Evolutionary conservation across 2,888 invertebrate species (phyloP), one percentile per base, ranked within the genome.

Genomic region (Eudemis profundana): DNA sequence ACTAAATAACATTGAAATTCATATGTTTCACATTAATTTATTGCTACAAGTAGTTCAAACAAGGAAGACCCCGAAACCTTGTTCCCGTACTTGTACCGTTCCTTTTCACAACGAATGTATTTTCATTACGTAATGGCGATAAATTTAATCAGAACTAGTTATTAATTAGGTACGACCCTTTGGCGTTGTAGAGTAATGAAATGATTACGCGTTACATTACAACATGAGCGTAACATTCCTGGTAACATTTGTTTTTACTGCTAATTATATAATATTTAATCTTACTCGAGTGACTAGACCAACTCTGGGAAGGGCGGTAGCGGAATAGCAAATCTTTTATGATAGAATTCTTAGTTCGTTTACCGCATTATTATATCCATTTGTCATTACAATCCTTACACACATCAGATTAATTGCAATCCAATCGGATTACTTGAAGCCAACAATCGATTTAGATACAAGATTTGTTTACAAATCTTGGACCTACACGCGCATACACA

Each of bases 1-100:
- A 64, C 51, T 64, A n/a, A n/a, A n/a, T n/a, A 59, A 64, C 51
- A 38, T 61, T 15, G 40, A 49, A 38, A 42, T 42, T 51, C 14
- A 50, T 27, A 47, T 50, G 50, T 60, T n/a, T n/a, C n/a, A 49
- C 46, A 36, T 57, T 36, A 17, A 19, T 46, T 1, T 40, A 33
- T 17, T 54, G 17, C 14, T 54, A 4, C 42, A 51, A 14, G 53
- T 46, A 27, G n/a, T 36, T 38, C 27, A 14, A 15, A 50, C 44
- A 36, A 57, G 49, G 21, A 42, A 42, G 56, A 56, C 23, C 64
- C 8, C 42, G 42, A 42, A 47, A 14, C 7, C 40, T 42, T 23
- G 10, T 33, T 33, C 33, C 33, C 10, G n/a, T n/a, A n/a, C n/a
- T n/a, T n/a, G n/a, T n/a, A n/a, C n/a, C n/a, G n/a, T n/a, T n/a